phyloP scores from a whole-genome alignment of 2,797 vertebrate species.

The Paratrypauchen microcephalus region DNA sequence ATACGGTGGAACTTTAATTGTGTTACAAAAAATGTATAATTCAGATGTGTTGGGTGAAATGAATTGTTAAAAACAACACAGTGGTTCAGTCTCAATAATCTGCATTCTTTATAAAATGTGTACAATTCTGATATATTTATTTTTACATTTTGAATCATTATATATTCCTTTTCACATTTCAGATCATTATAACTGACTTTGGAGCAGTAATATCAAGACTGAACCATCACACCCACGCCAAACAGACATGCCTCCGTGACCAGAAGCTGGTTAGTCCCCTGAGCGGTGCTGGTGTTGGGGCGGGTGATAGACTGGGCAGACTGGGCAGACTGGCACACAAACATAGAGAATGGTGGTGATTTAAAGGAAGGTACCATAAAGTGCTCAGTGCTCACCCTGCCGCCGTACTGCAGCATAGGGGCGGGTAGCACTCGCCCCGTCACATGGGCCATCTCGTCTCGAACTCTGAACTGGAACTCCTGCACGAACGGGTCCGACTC shows the following conservation, averaged over 20 bases:
- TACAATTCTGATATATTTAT: background rate
- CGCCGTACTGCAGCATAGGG: slow-evolving; percentile 98
- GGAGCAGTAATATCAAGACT: slow-evolving; percentile 37
- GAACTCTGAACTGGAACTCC: slow-evolving; percentile 97
- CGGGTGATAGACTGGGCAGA: slow-evolving; percentile 13
- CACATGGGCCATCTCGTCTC: slow-evolving; percentile 98
- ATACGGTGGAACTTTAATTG: background rate
- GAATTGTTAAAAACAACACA: slow-evolving; percentile 56
- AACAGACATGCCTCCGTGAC: slow-evolving; percentile 39
- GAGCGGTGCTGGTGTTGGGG: background rate
- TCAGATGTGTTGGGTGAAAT: background rate
- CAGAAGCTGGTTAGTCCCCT: slow-evolving; percentile 68
- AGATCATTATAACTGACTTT: background rate
- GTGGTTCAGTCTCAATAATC: slow-evolving; percentile 56
- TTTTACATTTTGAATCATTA: background rate
- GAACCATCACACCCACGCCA: slow-evolving; percentile 32
- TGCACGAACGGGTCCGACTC: slow-evolving; percentile 97
- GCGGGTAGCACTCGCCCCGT: slow-evolving; percentile 96
- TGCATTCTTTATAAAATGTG: background rate
- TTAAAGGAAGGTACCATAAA: slow-evolving; percentile 81
- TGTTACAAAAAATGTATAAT: background rate
- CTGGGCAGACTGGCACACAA: slow-evolving; percentile 62
- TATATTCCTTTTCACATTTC: background rate
- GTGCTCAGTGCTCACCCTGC: slow-evolving; percentile 91
- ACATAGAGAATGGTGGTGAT: slow-evolving; percentile 75